Conservation (phyloP, 2,113 vertebrate genomes). For the Platichthys flesus region DNA sequence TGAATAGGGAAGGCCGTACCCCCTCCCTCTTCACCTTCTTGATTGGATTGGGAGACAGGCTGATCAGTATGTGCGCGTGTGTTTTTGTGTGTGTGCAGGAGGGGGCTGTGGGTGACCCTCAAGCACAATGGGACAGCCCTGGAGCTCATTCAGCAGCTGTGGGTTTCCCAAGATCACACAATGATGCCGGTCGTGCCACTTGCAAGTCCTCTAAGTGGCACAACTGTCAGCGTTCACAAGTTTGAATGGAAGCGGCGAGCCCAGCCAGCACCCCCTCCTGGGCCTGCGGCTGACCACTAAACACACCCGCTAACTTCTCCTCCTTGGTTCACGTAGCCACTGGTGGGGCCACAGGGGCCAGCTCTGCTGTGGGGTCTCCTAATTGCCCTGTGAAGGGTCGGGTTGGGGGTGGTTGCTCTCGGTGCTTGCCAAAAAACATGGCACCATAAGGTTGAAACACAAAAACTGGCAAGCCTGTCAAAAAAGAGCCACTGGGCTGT, state of each 20-base stretch:
- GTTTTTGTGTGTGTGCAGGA: constrained; percentile 66
- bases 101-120: constrained; percentile 76
- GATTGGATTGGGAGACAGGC: constrained; percentile 68
- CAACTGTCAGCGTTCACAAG: constrained; percentile 80
- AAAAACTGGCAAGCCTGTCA: constrained; percentile 30
- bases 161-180: constrained; percentile 87
- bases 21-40: constrained; percentile 61
- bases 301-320: constrained; percentile 76
- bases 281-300: constrained; percentile 75
- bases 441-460: constrained; percentile 59
- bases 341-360: constrained; percentile 75
- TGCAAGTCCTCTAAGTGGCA: constrained; percentile 80
- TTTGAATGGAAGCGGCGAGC: constrained; percentile 79
- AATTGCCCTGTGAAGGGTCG: constrained; percentile 66
- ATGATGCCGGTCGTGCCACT: constrained; percentile 82
- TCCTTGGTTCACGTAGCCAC: constrained; percentile 69
- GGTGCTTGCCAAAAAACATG: constrained; percentile 64
- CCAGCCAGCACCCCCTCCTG: constrained; percentile 61
- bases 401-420: neutral
- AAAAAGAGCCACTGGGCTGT: constrained; percentile 11
- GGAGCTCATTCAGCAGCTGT: constrained; percentile 88
- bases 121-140: constrained; percentile 77
- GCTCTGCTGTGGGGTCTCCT: constrained; percentile 62
- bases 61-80: constrained; percentile 64
- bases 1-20: constrained; percentile 51